These are phyloP conservation scores for Rhysida immarginata DNA, from an alignment of 1,140 invertebrate genomes.

Conservation along the genomic window DNA sequence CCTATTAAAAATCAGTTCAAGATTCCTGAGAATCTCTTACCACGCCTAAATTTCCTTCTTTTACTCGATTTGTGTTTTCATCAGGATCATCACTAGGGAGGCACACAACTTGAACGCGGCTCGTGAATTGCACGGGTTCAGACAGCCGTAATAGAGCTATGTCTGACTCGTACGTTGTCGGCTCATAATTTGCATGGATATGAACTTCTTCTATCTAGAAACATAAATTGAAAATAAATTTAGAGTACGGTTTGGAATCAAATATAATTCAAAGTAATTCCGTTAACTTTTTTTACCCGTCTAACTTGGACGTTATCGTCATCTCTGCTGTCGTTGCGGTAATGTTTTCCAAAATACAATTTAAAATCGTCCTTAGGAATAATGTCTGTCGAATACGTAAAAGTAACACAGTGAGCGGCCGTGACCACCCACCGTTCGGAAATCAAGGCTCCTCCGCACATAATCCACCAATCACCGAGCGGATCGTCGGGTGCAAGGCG, in stretches of 20 bases:
- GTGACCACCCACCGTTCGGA: slow-evolving; percentile 14
- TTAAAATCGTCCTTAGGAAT: not conserved
- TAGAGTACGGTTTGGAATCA: not conserved
- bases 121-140: slow-evolving; percentile 6
- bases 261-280: not conserved
- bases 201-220: not conserved
- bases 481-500: not conserved
- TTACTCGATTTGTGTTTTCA: not conserved
- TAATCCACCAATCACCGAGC: not conserved
- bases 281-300: slow-evolving; percentile 6
- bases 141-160: slow-evolving; percentile 5
- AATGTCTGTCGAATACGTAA: not conserved
- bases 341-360: slow-evolving; percentile 13
- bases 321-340: slow-evolving; percentile 12
- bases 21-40: too few relatives aligned
- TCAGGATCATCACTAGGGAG: slow-evolving; percentile 7
- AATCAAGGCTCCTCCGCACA: slow-evolving; percentile 14
- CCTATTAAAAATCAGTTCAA: too few relatives aligned
- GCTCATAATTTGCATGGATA: slow-evolving; percentile 1
- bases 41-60: not conserved
- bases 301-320: slow-evolving; percentile 14
- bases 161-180: not conserved
- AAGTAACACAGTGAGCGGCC: slow-evolving; percentile 17
- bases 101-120: slow-evolving; percentile 12
- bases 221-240: not conserved